A percentile compares a stretch with the other conserved stretches of the same genome.
phyloP scores from a whole-genome alignment of 2,797 vertebrate genomes.

The Coccyzus lansbergi region DNA sequence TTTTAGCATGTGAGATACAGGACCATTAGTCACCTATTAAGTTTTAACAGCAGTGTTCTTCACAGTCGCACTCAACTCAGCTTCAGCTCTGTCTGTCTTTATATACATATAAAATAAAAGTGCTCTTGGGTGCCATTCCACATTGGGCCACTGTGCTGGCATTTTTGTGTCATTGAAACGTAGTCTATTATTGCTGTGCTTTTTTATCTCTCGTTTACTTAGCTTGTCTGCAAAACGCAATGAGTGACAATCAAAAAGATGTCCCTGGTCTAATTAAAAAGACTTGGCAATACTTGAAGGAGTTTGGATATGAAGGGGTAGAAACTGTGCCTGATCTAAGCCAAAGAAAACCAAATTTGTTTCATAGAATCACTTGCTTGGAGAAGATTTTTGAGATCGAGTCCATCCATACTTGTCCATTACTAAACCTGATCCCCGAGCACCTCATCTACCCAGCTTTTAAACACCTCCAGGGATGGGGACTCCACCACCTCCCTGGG shows the following conservation, averaged over 20 bases:
- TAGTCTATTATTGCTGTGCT: neutral
- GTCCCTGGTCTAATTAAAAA: neutral
- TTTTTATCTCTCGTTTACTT: constrained; percentile 11
- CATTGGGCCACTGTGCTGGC: neutral
- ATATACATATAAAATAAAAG: neutral
- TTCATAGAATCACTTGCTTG: neutral
- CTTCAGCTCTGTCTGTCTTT: neutral
- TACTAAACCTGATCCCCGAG: too few relatives aligned
- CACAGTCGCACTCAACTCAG: neutral
- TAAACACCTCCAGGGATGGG: too few relatives aligned
- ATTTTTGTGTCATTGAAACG: neutral
- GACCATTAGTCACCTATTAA: constrained; percentile 1
- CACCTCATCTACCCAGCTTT: too few relatives aligned
- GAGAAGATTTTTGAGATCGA: too few relatives aligned
- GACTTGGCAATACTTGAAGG: neutral
- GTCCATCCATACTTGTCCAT: too few relatives aligned
- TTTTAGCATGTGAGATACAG: neutral
- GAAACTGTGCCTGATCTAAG: neutral
- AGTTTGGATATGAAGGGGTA: neutral
- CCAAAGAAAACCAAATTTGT: neutral
- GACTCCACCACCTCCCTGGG: too few relatives aligned
- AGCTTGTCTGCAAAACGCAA: neutral
- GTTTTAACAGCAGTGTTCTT: constrained; percentile 3
- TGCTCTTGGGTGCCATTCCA: neutral
- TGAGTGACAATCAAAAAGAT: neutral